phyloP scores from a whole-genome alignment of 2,113 vertebrate genomes.

The Bucco capensis region DNA sequence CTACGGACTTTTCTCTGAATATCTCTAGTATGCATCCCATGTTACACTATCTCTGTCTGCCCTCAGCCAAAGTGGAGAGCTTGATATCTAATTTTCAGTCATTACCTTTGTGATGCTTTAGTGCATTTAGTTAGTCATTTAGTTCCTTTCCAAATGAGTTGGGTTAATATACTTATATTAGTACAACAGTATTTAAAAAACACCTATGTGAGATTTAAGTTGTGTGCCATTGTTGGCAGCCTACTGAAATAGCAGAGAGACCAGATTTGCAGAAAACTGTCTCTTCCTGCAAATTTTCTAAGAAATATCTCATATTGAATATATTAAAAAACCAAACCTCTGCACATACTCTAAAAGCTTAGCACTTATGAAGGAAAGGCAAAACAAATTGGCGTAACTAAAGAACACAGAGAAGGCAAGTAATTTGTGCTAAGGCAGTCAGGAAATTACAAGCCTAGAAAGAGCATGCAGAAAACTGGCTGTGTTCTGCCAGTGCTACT shows the following conservation, averaged over 20 bases:
- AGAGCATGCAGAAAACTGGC: constrained; percentile 7
- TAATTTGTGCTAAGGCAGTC: neutral
- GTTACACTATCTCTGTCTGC: neutral
- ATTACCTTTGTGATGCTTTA: neutral
- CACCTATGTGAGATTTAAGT: neutral
- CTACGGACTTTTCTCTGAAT: neutral
- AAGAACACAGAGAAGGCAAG: constrained; percentile 14
- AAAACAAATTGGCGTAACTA: constrained; percentile 8
- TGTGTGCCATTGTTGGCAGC: neutral
- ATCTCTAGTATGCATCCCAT: neutral
- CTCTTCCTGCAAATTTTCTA: neutral
- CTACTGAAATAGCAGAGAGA: neutral
- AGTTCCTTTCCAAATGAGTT: neutral
- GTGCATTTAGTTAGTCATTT: no score
- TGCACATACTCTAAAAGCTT: constrained; percentile 11
- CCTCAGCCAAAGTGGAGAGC: neutral
- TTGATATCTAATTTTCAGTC: neutral
- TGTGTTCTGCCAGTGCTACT: constrained; percentile 32
- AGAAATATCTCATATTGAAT: neutral
- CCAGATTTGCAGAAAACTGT: neutral
- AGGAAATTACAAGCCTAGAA: constrained; percentile 51
- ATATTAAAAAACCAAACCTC: neutral
- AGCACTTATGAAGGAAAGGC: neutral
- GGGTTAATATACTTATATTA: neutral
- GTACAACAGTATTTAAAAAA: neutral